These are phyloP conservation scores for Taeniopygia guttata DNA, from an alignment of 2,797 vertebrate species.

Conservation along the genomic window DNA sequence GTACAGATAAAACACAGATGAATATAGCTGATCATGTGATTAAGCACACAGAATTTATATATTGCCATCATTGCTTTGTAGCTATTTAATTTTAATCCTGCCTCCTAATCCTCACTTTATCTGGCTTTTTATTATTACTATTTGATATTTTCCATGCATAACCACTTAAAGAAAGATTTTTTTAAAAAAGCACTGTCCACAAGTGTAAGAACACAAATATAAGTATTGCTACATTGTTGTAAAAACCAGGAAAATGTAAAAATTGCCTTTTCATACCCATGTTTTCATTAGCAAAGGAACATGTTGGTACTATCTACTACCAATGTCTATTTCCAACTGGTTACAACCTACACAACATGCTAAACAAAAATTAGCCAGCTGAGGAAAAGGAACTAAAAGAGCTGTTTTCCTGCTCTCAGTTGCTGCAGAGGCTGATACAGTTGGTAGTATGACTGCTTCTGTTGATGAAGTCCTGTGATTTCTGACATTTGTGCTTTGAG, in stretches of 20 bases:
- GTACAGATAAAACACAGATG: background rate
- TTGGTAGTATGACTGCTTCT: background rate
- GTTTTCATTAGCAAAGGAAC: background rate
- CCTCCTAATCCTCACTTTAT: background rate
- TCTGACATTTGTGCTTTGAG: background rate
- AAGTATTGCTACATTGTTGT: background rate
- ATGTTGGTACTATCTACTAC: background rate
- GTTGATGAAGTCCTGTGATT: background rate
- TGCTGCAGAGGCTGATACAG: background rate
- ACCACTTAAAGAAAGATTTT: background rate
- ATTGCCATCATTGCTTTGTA: background rate
- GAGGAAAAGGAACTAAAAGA: background rate
- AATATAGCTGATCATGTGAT: background rate
- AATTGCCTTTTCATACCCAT: background rate
- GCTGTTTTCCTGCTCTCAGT: background rate
- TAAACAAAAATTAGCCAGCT: background rate
- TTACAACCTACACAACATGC: background rate
- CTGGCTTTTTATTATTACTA: background rate
- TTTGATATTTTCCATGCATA: conserved; percentile 1
- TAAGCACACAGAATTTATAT: background rate
- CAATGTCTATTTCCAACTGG: background rate
- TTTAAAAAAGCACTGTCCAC: background rate
- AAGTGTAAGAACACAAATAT: background rate
- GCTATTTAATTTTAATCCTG: background rate
- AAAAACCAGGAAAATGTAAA: background rate